Base-by-base conservation (phyloP, 2,888 invertebrate species). In the Drosophila recens region DNA sequence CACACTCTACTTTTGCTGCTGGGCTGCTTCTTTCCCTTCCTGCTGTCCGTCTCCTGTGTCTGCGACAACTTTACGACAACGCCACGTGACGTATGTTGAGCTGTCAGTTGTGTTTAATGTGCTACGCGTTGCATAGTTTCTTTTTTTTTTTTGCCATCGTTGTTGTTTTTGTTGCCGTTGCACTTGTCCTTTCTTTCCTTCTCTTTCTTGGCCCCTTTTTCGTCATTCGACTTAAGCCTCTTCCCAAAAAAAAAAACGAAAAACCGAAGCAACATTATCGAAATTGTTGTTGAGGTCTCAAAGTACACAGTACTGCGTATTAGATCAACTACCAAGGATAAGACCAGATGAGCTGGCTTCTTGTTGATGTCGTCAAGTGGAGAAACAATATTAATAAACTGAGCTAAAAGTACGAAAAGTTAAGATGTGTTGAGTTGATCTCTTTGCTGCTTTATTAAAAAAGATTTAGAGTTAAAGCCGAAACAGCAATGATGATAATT, bases 31-130 rank as follows among this genome's bases (percentile, higher is more conserved):
- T 69, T 54, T 69, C 63, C 11, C 15, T 17, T 34, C 48, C 27
- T 40, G 8, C 36, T 58, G 8, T 15, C 9, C 17, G 34, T 34
- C 40, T 51, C 4, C 30, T 10, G 13, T 42, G 66, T 57, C 68
- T 73, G 64, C 42, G 68, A 80, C 71, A 84, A 85, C 87, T 84
- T 87, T 84, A 84, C 87, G 87, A 85, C 84, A 85, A 61, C 82
- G 74, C 80, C 85, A 84, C 85, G 84, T 84, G 87, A 84, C 84
- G 87, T 84, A 84, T 84, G 84, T 87, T 82, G 66, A 73, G 72
- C 86, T 84, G 87, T 87, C 87, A 84, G 82, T 82, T 87, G 85
- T 84, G 85, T 82, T 87, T 87, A 87, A 87, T 84, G 87, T 82
- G 82, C 80, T 73, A 62, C 65, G 66, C 74, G 63, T 66, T 66